Evolutionary conservation across 2,113 vertebrate genomes (phyloP).

Genomic region (Paratilapia polleni): DNA sequence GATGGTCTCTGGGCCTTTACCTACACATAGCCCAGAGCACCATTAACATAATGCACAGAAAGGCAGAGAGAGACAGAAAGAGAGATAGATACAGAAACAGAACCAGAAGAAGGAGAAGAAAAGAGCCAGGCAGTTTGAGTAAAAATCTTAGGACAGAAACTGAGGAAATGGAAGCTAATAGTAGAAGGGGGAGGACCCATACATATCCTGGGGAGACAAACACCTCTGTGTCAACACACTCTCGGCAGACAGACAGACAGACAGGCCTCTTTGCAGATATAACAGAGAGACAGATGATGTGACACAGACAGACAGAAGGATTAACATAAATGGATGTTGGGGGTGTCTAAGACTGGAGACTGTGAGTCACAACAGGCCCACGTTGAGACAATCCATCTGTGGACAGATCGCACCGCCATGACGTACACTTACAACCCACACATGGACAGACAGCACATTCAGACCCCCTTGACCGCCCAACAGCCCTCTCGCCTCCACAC

Average conservation of each 20-base stretch:
- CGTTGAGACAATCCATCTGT: conserved; percentile 61
- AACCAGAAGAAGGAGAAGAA: conserved; percentile 35
- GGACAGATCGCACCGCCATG: conserved; percentile 44
- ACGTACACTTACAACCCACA: conserved; percentile 58
- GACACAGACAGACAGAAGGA: conserved; percentile 50
- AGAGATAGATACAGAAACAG: conserved; percentile 49
- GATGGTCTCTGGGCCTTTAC: conserved; percentile 99
- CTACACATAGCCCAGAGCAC: conserved; percentile 97
- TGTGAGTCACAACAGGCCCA: conserved; percentile 66
- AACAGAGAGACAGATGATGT: conserved; percentile 44
- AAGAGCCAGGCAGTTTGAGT: conserved; percentile 50
- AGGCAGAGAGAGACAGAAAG: conserved; percentile 48
- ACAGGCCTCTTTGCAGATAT: conserved; percentile 39
- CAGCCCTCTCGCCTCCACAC: conserved; percentile 5
- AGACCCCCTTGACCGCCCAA: neutral
- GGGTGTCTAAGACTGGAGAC: conserved; percentile 50
- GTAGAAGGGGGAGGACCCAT: conserved; percentile 40
- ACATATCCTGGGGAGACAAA: conserved; percentile 58
- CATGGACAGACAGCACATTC: conserved; percentile 36
- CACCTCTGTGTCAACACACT: conserved; percentile 37
- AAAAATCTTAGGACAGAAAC: conserved; percentile 47
- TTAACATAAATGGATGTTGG: conserved; percentile 58
- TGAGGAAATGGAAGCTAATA: conserved; percentile 42
- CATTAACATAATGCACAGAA: conserved; percentile 68
- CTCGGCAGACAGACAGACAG: conserved; percentile 46